phyloP scores from a whole-genome alignment of 2,888 invertebrate genomes.

The Meiosimyza platycephala region DNA sequence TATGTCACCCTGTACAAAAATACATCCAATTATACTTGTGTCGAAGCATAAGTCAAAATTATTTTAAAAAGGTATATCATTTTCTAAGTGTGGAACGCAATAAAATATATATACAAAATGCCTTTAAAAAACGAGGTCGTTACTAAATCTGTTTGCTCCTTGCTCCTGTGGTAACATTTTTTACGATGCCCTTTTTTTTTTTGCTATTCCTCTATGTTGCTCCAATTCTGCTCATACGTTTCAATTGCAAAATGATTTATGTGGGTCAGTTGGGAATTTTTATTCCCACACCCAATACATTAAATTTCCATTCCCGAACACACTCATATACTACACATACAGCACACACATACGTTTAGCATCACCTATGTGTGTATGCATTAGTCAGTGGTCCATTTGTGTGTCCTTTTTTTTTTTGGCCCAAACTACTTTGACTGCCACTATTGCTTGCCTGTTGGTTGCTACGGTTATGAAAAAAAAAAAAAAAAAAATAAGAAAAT shows the following conservation, averaged over 20 bases:
- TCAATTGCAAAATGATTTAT: slow-evolving; percentile 65
- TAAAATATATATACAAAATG: too few species aligned
- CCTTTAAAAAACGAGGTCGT: too few species aligned
- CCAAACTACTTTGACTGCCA: neutral
- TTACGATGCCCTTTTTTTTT: too few species aligned
- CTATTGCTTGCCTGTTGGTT: neutral
- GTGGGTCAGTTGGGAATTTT: slow-evolving; percentile 57
- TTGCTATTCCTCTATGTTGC: too few species aligned
- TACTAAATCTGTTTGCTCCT: too few species aligned
- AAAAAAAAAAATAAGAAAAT: slow-evolving; percentile 18
- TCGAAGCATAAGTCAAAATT: too few species aligned
- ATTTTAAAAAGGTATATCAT: too few species aligned
- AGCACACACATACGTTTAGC: neutral
- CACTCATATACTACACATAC: neutral
- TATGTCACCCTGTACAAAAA: too few species aligned
- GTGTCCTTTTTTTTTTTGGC: neutral
- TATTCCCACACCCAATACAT: slow-evolving; percentile 26
- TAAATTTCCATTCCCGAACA: slow-evolving; percentile 26
- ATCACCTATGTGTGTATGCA: neutral
- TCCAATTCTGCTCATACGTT: slow-evolving; percentile 22
- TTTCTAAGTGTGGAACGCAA: too few species aligned
- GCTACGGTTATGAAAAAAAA: too few species aligned
- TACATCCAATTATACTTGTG: too few species aligned
- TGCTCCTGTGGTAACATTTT: too few species aligned
- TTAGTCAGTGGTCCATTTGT: slow-evolving; percentile 5